Conservation (phyloP, 2,888 invertebrate species). For the Arrhopalites spinosus region DNA sequence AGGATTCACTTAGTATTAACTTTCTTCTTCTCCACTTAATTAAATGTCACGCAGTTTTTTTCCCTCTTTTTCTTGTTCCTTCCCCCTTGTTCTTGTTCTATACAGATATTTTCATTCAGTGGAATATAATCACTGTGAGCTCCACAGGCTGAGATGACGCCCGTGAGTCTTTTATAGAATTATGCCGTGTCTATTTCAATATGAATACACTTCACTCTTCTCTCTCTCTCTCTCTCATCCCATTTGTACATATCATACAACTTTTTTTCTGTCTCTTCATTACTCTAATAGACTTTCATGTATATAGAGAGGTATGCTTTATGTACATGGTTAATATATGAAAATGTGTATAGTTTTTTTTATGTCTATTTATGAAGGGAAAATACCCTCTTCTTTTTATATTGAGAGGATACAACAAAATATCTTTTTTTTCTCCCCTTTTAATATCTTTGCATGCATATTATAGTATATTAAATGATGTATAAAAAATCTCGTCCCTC, state of each 20-base stretch:
- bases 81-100: too few species aligned
- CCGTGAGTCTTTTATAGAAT: constrained; percentile 22
- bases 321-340: not conserved
- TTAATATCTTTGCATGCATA: not conserved
- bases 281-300: not conserved
- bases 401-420: too few species aligned
- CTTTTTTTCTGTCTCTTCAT: not conserved
- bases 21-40: constrained; percentile 46
- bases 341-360: too few species aligned
- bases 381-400: too few species aligned
- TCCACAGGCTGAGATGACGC: constrained; percentile 27
- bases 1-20: constrained; percentile 43
- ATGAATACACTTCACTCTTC: not conserved
- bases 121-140: constrained; percentile 39
- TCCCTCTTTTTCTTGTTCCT: constrained; percentile 20
- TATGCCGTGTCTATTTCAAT: constrained; percentile 28
- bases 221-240: not conserved
- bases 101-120: too few species aligned
- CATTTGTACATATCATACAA: not conserved
- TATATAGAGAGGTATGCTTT: not conserved
- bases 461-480: not conserved
- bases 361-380: too few species aligned
- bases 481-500: not conserved
- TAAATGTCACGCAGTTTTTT: constrained; percentile 45
- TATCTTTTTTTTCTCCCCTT: too few species aligned